A percentile compares a stretch with the other conserved stretches of the same genome.
These are phyloP conservation scores for Pseudochaenichthys georgianus DNA, from an alignment of 2,797 vertebrate species.

Conservation along the genomic window DNA sequence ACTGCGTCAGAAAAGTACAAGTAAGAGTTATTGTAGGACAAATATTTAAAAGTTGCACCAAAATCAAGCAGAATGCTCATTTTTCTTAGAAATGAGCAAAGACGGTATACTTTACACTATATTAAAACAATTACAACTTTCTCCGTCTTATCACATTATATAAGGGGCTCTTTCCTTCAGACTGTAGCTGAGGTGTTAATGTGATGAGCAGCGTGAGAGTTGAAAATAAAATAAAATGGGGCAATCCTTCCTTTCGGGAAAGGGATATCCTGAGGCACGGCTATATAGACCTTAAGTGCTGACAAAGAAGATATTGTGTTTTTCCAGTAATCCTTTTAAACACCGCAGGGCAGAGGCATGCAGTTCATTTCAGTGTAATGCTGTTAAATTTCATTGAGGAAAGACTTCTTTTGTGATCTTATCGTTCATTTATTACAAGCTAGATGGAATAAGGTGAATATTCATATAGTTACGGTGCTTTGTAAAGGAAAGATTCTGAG, in stretches of 20 bases:
- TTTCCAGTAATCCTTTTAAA: constrained; percentile 86
- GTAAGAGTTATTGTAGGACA: constrained; percentile 17
- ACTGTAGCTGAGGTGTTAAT: constrained; percentile 76
- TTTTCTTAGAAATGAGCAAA: neutral
- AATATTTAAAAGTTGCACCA: constrained; percentile 21
- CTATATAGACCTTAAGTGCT: constrained; percentile 89
- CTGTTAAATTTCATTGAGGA: constrained; percentile 71
- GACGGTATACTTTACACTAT: constrained; percentile 19
- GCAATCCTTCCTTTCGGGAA: constrained; percentile 87
- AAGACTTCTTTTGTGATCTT: constrained; percentile 64
- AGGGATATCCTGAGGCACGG: constrained; percentile 88
- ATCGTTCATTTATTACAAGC: constrained; percentile 65
- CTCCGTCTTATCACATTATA: constrained; percentile 70
- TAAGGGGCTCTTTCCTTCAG: constrained; percentile 58
- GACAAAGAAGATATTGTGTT: constrained; percentile 89
- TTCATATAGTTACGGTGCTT: constrained; percentile 27
- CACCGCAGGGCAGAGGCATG: constrained; percentile 78
- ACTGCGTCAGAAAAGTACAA: constrained; percentile 24
- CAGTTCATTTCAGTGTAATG: constrained; percentile 77
- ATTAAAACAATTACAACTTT: constrained; percentile 64
- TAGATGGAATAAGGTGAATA: constrained; percentile 42
- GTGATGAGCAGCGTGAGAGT: constrained; percentile 77
- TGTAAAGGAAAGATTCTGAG: constrained; percentile 23
- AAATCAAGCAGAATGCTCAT: constrained; percentile 16
- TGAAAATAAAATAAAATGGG: constrained; percentile 71